Evolutionary conservation across 1,140 invertebrate genomes (phyloP).

Genomic region (Battus philenor): DNA sequence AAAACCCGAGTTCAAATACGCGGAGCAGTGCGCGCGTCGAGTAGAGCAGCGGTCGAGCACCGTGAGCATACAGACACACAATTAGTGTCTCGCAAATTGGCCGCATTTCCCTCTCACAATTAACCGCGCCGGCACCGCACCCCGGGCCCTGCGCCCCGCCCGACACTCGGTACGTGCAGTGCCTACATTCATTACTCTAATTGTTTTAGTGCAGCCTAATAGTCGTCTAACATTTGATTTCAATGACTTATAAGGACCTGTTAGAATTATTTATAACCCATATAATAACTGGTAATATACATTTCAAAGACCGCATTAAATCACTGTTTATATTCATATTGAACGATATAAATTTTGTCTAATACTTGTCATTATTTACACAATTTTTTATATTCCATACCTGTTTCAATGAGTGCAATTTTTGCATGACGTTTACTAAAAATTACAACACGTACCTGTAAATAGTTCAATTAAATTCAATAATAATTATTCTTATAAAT

Average conservation of each 20-base stretch:
- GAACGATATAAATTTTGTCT: neutral
- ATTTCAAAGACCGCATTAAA: neutral
- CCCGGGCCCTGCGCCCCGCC: conserved; percentile 1
- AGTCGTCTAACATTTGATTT: conserved; percentile 1
- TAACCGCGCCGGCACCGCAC: conserved; percentile 9
- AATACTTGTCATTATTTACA: too few species aligned
- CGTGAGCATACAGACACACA: conserved; percentile 5
- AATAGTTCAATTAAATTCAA: too few species aligned
- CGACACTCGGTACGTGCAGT: conserved; percentile 6
- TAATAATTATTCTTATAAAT: too few species aligned
- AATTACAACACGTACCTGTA: too few species aligned
- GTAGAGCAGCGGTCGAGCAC: neutral
- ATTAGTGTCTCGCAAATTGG: conserved; percentile 15
- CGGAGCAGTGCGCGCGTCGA: neutral
- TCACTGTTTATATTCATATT: neutral
- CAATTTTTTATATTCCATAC: too few species aligned
- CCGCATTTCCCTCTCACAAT: conserved; percentile 15
- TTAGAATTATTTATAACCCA: neutral
- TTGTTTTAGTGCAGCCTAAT: conserved; percentile 2
- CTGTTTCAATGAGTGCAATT: too few species aligned
- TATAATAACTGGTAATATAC: neutral
- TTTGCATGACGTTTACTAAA: too few species aligned
- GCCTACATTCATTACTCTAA: conserved; percentile 6
- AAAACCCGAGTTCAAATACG: neutral
- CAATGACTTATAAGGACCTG: neutral